Percentiles rank a stretch among this genome's conserved stretches.
Evolutionary conservation across 2,888 invertebrate genomes (phyloP).

Genomic region (Axea sp.): DNA sequence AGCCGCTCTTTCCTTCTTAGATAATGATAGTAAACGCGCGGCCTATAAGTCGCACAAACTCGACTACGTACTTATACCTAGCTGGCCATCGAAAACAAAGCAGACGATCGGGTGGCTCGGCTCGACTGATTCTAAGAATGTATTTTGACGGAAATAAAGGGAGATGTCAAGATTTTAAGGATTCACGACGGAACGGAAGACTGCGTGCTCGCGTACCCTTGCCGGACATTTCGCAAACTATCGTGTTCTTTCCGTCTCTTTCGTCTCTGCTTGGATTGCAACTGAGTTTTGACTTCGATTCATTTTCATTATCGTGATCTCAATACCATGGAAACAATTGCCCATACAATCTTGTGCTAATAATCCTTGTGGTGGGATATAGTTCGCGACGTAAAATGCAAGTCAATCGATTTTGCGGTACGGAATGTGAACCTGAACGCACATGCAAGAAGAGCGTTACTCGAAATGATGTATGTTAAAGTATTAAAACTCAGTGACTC

Average conservation of each 20-base stretch:
- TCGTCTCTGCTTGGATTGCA: slow-evolving; percentile 3
- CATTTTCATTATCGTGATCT: slow-evolving; percentile 42
- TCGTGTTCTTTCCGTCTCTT: slow-evolving; percentile 5
- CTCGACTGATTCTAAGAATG: slow-evolving; percentile 78
- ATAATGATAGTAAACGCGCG: slow-evolving; percentile 61
- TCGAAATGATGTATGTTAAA: slow-evolving; percentile 14
- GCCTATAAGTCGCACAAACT: slow-evolving; percentile 63
- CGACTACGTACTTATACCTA: slow-evolving; percentile 78
- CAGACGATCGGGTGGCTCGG: slow-evolving; percentile 63
- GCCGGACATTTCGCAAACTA: slow-evolving; percentile 3
- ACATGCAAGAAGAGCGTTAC: neutral
- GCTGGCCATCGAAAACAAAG: slow-evolving; percentile 62
- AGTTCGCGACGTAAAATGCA: no score
- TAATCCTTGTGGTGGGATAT: no score
- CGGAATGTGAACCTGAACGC: slow-evolving; percentile 8
- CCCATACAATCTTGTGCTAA: neutral
- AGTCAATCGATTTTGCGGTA: slow-evolving; percentile 10
- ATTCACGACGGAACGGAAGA: slow-evolving; percentile 8
- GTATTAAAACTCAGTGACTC: slow-evolving; percentile 48
- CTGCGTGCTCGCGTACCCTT: slow-evolving; percentile 6
- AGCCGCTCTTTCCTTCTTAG: slow-evolving; percentile 64
- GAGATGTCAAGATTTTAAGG: slow-evolving; percentile 51
- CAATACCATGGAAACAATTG: slow-evolving; percentile 18
- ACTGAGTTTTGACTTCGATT: slow-evolving; percentile 23
- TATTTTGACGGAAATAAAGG: slow-evolving; percentile 69